Conservation (phyloP, 2,113 vertebrate genomes). For the Misgurnus mizolepis region DNA sequence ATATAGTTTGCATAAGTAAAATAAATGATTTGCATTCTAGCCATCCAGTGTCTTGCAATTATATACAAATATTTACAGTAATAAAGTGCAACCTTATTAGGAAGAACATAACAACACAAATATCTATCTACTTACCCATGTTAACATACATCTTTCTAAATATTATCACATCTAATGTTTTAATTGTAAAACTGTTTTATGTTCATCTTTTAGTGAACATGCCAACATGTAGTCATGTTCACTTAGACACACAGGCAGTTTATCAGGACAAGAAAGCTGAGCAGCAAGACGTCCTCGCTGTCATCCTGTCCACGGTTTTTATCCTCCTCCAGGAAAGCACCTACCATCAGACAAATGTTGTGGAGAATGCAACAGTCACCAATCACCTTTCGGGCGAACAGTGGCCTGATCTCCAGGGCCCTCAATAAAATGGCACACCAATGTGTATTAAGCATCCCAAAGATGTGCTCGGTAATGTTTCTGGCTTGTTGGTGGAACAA, state of each 20-base stretch:
- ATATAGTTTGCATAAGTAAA: too few species aligned
- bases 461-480: constrained; percentile 13
- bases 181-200: not conserved
- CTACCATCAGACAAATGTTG: constrained; percentile 21
- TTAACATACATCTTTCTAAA: too few species aligned
- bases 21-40: too few species aligned
- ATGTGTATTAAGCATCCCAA: constrained; percentile 5
- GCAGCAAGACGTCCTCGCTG: not conserved
- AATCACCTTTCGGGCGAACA: constrained; percentile 16
- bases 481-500: not conserved
- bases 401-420: constrained; percentile 30
- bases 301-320: not conserved
- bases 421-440: constrained; percentile 14
- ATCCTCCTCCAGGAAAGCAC: constrained; percentile 12
- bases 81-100: too few species aligned
- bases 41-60: too few species aligned
- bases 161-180: not conserved
- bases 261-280: not conserved
- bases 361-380: constrained; percentile 34
- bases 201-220: not conserved
- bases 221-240: constrained; percentile 2
- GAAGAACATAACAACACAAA: too few species aligned
- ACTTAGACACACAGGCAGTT: not conserved
- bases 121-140: too few species aligned
- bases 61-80: too few species aligned